Conservation (phyloP, 2,888 invertebrate species). For the Muscina levida region DNA sequence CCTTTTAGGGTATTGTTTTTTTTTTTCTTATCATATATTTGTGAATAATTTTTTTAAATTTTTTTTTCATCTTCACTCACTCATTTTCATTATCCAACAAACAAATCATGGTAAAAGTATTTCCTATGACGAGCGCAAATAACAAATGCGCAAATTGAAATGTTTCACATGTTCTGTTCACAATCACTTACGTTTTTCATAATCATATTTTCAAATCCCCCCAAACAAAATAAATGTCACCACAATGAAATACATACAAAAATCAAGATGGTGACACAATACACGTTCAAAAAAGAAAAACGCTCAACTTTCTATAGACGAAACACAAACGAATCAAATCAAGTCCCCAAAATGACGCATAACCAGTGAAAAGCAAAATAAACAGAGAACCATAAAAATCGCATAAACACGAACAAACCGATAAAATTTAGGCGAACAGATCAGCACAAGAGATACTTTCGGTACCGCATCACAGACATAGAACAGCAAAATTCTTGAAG, state of each 20-base stretch:
- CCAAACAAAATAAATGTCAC: slow-evolving; percentile 38
- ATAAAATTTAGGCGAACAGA: background rate
- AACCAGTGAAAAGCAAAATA: slow-evolving; percentile 13
- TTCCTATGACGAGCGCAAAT: background rate
- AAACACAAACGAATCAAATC: slow-evolving; percentile 18
- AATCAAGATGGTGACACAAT: slow-evolving; percentile 45
- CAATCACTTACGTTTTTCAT: slow-evolving; percentile 22
- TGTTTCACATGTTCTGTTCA: too few relatives aligned
- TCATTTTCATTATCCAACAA: too few relatives aligned
- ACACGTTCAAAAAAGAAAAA: background rate
- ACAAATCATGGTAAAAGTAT: background rate
- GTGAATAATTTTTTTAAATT: too few relatives aligned
- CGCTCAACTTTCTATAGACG: slow-evolving; percentile 11
- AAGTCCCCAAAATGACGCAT: slow-evolving; percentile 36
- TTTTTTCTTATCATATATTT: too few relatives aligned
- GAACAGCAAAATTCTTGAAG: background rate
- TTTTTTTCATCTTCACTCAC: too few relatives aligned
- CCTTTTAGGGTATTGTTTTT: too few relatives aligned
- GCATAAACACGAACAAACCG: background rate
- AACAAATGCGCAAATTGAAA: slow-evolving; percentile 33
- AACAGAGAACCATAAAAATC: slow-evolving; percentile 21
- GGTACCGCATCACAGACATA: background rate
- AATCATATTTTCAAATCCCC: slow-evolving; percentile 19
- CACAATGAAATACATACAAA: slow-evolving; percentile 41
- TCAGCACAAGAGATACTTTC: background rate